These are phyloP conservation scores for Poeciliopsis turrubarensis DNA, from an alignment of 2,113 vertebrate genomes.

Conservation along the genomic window DNA sequence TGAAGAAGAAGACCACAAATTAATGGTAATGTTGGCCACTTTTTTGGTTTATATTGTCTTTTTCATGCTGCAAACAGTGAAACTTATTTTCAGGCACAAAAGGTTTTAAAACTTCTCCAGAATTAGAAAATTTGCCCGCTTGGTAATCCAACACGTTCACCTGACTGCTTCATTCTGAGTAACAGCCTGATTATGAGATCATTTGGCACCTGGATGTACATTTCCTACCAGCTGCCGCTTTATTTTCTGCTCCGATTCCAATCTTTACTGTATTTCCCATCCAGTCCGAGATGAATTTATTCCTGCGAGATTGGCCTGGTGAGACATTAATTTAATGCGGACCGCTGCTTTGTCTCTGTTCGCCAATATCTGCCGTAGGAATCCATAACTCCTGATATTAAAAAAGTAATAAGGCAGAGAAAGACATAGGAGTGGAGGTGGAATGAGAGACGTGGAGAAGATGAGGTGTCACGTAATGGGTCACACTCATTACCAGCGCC, in stretches of 20 bases:
- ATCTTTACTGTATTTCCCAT: constrained; percentile 35
- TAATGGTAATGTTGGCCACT: neutral
- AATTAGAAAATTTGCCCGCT: neutral
- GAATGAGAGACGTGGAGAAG: constrained; percentile 39
- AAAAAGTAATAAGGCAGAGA: constrained; percentile 64
- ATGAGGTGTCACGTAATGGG: constrained; percentile 44
- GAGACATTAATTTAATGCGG: constrained; percentile 65
- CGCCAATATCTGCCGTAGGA: constrained; percentile 50
- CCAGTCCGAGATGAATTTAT: constrained; percentile 53
- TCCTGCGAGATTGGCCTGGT: constrained; percentile 40
- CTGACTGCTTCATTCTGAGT: constrained; percentile 3
- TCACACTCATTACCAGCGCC: constrained; percentile 56
- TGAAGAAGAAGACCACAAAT: neutral
- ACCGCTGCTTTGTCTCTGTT: constrained; percentile 59
- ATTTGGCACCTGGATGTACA: constrained; percentile 11
- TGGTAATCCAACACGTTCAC: neutral
- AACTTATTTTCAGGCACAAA: neutral
- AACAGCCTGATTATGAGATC: neutral
- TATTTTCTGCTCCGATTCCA: constrained; percentile 13
- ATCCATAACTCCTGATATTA: constrained; percentile 70
- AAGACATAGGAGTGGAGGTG: constrained; percentile 25
- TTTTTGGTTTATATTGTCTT: neutral
- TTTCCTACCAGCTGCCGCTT: constrained; percentile 23
- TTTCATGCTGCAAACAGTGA: neutral
- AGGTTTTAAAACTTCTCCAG: neutral